Percentiles rank a stretch among this genome's conserved stretches.
phyloP scores from a whole-genome alignment of 2,113 vertebrate species.

The Ammodytes dubius region DNA sequence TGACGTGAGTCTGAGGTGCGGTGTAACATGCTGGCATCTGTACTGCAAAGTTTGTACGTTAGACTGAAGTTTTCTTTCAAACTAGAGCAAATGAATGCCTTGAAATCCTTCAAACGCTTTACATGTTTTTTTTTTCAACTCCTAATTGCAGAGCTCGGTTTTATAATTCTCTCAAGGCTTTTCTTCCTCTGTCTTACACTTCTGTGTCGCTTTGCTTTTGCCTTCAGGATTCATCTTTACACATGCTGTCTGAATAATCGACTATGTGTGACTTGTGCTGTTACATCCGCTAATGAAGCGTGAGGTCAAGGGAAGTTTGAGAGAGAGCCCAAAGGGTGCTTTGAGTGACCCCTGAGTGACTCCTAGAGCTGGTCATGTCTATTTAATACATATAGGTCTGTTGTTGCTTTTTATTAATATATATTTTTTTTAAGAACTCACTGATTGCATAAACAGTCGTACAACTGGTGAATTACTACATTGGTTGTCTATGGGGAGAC shows the following conservation, averaged over 20 bases:
- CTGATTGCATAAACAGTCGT: too few species aligned
- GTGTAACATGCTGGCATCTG: constrained; percentile 3
- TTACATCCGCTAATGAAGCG: neutral
- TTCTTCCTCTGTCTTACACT: neutral
- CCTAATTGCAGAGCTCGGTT: neutral
- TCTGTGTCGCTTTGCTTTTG: neutral
- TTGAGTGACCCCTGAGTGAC: neutral
- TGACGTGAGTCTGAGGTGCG: constrained; percentile 19
- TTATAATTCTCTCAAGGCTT: neutral
- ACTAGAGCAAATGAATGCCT: neutral
- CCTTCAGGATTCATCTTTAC: neutral
- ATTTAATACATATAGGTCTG: neutral
- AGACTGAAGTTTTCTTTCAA: neutral
- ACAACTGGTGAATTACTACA: too few species aligned
- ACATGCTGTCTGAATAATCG: neutral
- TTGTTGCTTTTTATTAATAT: neutral
- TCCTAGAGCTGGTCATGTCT: neutral
- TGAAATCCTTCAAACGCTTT: neutral
- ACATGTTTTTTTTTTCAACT: neutral
- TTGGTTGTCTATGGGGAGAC: too few species aligned
- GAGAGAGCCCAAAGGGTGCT: neutral
- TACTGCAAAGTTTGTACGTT: neutral
- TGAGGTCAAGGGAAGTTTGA: constrained; percentile 10
- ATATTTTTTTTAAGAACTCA: too few species aligned
- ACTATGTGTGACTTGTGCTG: neutral